Conservation (phyloP, 2,797 vertebrate genomes). For the Myripristis murdjan region DNA sequence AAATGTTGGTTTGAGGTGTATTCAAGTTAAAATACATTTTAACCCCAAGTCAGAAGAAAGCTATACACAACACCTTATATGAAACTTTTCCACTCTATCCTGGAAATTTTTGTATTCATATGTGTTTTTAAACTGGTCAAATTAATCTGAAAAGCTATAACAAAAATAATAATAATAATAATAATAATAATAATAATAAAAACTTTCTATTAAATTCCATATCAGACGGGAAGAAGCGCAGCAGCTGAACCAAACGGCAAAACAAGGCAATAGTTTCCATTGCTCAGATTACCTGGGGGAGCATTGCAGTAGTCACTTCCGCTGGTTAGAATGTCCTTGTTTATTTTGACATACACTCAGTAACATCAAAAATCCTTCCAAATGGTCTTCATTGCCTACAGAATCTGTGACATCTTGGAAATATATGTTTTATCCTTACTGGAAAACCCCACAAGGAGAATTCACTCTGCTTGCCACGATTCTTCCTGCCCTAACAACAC, state of each 20-base stretch:
- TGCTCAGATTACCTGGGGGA: slow-evolving; percentile 74
- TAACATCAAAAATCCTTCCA: background rate
- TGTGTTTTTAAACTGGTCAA: background rate
- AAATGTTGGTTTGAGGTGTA: background rate
- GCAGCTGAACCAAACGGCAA: background rate
- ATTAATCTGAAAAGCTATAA: background rate
- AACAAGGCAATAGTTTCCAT: background rate
- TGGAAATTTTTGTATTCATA: background rate
- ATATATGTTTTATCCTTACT: background rate
- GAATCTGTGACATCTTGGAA: background rate
- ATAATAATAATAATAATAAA: too few relatives aligned
- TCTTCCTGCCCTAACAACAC: slow-evolving; percentile 15
- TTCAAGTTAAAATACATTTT: background rate
- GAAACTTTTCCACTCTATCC: background rate
- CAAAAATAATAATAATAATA: too few relatives aligned
- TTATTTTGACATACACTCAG: slow-evolving; percentile 22
- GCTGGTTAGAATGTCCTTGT: slow-evolving; percentile 30
- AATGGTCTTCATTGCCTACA: background rate
- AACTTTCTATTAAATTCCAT: too few relatives aligned
- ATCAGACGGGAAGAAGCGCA: background rate
- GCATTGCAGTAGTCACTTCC: slow-evolving; percentile 64
- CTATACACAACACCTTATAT: background rate
- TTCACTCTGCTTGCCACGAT: background rate
- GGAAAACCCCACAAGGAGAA: slow-evolving; percentile 11
- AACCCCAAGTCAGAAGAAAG: background rate